Evolutionary conservation across 2,113 vertebrate species (phyloP), one percentile per base, ranked within the genome.

Genomic region (Apteryx owenii): DNA sequence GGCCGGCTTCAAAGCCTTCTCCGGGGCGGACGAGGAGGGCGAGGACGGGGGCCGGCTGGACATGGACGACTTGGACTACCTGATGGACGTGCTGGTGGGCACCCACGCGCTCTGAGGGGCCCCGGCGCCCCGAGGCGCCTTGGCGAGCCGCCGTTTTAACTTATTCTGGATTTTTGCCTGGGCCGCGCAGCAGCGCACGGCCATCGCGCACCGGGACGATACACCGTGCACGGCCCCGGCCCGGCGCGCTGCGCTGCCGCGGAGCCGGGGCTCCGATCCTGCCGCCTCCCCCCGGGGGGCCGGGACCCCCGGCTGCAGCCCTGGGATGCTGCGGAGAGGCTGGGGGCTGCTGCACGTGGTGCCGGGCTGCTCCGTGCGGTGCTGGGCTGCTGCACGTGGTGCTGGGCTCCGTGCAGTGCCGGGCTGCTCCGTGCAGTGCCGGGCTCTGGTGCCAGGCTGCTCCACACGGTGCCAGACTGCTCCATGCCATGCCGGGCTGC

Each of bases 71-170:
- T 79, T 98, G 50, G 98, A 98, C 86, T 97, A 97, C 89, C 96
- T 98, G 76, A 97, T 98, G 97, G 98, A 97, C 2, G 88, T 98
- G 81, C 86, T 98, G 25, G 96, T 98, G 62, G 96, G 97, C 73
- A 89, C 96, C 6, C 96, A 98, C 88, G 82, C 88, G 1, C 83
- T 97, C 61, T 96, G 95, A 61, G 71, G 76, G 2, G 26, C 53
- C 26, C 23, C 44, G 42, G 36, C 36, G 50, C 51, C 50, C 72
- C 53, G 42, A 53, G 20, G 36, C 15, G 19, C 44, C 53, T n/a
- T 14, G 46, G 38, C 16, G 22, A 6, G 44, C 18, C 53, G 53
- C 21, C 23, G 53, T 48, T 31, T 42, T 68, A 68, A 68, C 44
- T 68, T 68, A 68, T 44, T 17, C 16, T 9, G 44, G 66, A 42